phyloP scores from a whole-genome alignment of 2,888 invertebrate species.

The Bimastos eiseni region DNA sequence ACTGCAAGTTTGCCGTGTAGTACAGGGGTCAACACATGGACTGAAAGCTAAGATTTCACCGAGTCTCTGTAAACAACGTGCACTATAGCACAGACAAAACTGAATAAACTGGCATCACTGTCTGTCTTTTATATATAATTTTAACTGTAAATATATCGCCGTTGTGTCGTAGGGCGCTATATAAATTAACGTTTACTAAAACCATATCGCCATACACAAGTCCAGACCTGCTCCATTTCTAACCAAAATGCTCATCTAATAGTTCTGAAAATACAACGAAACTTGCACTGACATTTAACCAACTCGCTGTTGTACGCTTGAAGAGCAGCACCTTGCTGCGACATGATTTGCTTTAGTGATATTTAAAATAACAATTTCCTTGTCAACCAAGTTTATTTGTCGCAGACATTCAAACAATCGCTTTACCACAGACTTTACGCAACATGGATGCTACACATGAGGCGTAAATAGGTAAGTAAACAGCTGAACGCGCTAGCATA shows the following conservation, averaged over 20 bases:
- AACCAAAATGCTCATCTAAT: not conserved
- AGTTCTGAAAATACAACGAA: not conserved
- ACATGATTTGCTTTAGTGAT: conserved; percentile 49
- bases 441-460: not conserved
- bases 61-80: not conserved
- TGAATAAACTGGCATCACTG: too few species aligned
- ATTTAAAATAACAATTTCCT: not conserved
- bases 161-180: not conserved
- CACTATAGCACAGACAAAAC: too few species aligned
- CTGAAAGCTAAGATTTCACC: not conserved
- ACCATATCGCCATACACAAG: not conserved
- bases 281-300: conserved; percentile 58
- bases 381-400: not conserved
- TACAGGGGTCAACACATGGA: too few species aligned
- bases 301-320: conserved; percentile 62
- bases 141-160: too few species aligned
- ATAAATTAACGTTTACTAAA: not conserved
- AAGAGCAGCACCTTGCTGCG: conserved; percentile 61
- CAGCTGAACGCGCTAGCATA: not conserved
- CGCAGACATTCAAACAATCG: not conserved
- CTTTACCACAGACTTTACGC: not conserved
- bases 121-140: too few species aligned
- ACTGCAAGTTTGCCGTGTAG: too few species aligned
- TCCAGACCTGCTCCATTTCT: not conserved
- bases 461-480: not conserved